These are phyloP conservation scores for Zoanthus sociatus DNA, from an alignment of 92 coral and sea anemone species.

Conservation along the genomic window DNA sequence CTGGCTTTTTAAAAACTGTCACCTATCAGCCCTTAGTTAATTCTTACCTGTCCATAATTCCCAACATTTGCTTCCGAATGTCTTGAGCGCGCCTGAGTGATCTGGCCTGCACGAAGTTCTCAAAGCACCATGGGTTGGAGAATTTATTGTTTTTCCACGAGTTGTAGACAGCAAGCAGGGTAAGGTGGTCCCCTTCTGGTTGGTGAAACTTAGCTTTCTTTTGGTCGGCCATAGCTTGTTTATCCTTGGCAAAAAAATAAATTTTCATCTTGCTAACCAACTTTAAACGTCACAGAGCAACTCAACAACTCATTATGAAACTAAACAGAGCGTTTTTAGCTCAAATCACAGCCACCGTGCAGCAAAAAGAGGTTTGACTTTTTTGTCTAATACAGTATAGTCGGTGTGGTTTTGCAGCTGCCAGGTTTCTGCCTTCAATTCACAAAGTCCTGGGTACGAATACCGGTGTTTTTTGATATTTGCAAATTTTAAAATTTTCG, in stretches of 20 bases:
- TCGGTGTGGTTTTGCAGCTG: no score
- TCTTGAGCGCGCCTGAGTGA: constrained; percentile 98
- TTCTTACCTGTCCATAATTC: constrained; percentile 96
- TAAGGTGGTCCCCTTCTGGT: constrained; percentile 97
- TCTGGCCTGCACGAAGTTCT: constrained; percentile 99
- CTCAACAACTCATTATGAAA: no score
- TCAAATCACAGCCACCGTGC: no score
- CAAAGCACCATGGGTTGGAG: constrained; percentile 99
- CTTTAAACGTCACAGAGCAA: no score
- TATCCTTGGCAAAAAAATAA: constrained; percentile 66
- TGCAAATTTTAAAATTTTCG: no score
- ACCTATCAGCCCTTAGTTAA: neutral
- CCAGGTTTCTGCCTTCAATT: no score
- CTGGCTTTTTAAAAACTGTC: neutral
- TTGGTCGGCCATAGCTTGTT: constrained; percentile 98
- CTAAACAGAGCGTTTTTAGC: no score
- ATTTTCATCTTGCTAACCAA: no score
- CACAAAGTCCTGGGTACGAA: no score
- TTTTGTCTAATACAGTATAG: no score
- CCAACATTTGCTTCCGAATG: constrained; percentile 97
- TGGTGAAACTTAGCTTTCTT: constrained; percentile 99
- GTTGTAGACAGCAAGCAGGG: constrained; percentile 95
- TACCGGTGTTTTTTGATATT: no score
- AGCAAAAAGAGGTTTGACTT: no score
- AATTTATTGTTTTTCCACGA: constrained; percentile 99